These are phyloP conservation scores for Acanthiza pusilla DNA, from an alignment of 2,797 vertebrate species.

Conservation along the genomic window DNA sequence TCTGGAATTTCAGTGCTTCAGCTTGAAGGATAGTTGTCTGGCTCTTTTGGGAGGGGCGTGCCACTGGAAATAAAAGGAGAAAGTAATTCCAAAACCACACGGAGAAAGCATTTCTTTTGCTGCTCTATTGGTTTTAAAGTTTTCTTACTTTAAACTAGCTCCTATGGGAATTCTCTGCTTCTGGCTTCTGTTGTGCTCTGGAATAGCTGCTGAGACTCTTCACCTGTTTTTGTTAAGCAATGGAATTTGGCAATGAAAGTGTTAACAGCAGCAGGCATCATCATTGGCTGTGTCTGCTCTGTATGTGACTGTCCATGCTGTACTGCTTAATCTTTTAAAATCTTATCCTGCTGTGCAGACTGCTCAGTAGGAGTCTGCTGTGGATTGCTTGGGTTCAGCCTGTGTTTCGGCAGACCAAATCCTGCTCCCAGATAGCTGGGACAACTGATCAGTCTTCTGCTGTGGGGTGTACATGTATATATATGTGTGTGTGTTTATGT, in stretches of 20 bases:
- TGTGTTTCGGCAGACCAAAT: not conserved
- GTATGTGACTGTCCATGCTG: not conserved
- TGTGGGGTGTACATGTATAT: fast-evolving
- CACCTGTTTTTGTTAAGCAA: not conserved
- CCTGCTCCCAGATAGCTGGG: not conserved
- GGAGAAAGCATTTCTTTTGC: not conserved
- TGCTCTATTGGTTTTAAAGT: not conserved
- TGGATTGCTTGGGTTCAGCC: not conserved
- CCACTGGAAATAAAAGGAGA: not conserved
- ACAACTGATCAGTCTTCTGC: not conserved
- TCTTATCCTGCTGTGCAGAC: not conserved
- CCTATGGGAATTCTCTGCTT: not conserved
- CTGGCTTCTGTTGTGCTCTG: not conserved
- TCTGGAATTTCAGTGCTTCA: not conserved
- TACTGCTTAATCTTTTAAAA: not conserved
- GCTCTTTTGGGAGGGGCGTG: not conserved
- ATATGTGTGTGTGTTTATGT: not conserved
- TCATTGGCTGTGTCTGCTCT: not conserved
- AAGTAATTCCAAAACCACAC: not conserved
- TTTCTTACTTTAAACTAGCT: not conserved
- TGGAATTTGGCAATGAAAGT: not conserved
- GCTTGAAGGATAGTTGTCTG: not conserved
- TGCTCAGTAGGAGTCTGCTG: not conserved
- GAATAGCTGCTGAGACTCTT: not conserved
- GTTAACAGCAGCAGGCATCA: not conserved